Evolutionary conservation across 2,797 vertebrate genomes (phyloP).

Genomic region (Coregonus sp.): DNA sequence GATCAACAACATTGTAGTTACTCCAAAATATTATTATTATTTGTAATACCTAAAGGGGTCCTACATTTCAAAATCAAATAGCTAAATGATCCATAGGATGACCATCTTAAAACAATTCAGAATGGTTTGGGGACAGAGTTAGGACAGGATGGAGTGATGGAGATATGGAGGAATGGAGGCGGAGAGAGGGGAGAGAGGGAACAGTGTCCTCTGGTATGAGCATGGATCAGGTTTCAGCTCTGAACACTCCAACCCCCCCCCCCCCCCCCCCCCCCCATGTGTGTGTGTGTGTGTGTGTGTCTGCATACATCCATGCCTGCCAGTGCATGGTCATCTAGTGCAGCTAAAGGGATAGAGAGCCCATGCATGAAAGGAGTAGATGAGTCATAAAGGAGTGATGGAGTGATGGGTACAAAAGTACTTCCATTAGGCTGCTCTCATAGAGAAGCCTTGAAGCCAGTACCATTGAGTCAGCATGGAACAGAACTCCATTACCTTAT

Average conservation of each 20-base stretch:
- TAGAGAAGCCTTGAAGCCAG: background rate
- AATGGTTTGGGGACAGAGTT: background rate
- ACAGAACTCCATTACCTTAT: background rate
- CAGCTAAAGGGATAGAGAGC: background rate
- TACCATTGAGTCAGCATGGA: background rate
- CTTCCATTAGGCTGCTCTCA: background rate
- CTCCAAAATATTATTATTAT: no score
- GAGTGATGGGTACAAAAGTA: background rate
- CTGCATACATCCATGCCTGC: background rate
- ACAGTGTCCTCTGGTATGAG: slow-evolving; percentile 49
- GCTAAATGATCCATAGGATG: no score
- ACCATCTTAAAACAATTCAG: background rate
- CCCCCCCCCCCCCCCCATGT: slow-evolving; percentile 17
- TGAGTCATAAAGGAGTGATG: background rate
- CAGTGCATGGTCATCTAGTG: background rate
- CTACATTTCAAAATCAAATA: no score
- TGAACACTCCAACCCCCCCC: slow-evolving; percentile 33
- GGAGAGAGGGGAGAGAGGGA: slow-evolving; percentile 15
- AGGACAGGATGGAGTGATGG: background rate
- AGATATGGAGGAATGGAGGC: background rate
- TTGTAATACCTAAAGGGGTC: no score
- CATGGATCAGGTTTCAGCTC: slow-evolving; percentile 54
- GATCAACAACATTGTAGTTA: no score
- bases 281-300: slow-evolving; percentile 6
- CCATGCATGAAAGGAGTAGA: background rate